A percentile compares a stretch with the other conserved stretches of the same genome.
Evolutionary conservation across 2,888 invertebrate species (phyloP).

Genomic region (Kuschelorhynchus macadamiae): DNA sequence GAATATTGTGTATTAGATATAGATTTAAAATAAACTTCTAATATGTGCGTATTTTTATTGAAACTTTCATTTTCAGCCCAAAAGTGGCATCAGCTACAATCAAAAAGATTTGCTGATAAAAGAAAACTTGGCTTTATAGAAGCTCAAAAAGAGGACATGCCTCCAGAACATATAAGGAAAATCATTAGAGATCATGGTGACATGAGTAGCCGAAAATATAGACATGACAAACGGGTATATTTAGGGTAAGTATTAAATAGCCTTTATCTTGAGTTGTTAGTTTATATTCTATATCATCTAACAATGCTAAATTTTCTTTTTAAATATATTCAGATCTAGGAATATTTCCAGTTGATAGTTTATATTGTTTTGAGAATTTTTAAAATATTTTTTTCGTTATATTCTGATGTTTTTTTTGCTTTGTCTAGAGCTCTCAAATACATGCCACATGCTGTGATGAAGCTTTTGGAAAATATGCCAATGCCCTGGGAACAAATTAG

Average conservation of each 20-base stretch:
- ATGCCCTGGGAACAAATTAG: slow-evolving; percentile 99
- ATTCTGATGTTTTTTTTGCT: no score
- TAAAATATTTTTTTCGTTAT: background rate
- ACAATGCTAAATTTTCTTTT: no score
- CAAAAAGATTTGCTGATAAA: slow-evolving; percentile 98
- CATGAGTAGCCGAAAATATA: slow-evolving; percentile 98
- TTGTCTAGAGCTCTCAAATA: slow-evolving; percentile 90
- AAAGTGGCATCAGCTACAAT: slow-evolving; percentile 99
- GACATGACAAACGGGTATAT: slow-evolving; percentile 99
- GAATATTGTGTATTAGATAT: no score
- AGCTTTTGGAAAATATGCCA: slow-evolving; percentile 99
- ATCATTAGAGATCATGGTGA: slow-evolving; percentile 99
- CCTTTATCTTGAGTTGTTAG: no score
- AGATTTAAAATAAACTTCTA: no score
- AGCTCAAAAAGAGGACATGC: slow-evolving; percentile 99
- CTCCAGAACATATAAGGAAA: slow-evolving; percentile 98
- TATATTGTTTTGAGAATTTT: background rate
- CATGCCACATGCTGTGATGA: slow-evolving; percentile 99
- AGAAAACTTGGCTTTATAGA: slow-evolving; percentile 99
- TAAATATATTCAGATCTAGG: no score
- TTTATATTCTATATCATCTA: no score
- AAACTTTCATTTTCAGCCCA: slow-evolving; percentile 63
- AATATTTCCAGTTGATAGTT: no score
- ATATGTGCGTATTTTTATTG: no score
- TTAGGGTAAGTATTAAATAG: slow-evolving; percentile 79